phyloP scores from a whole-genome alignment of 2,113 vertebrate species.

The Alectura lathami region DNA sequence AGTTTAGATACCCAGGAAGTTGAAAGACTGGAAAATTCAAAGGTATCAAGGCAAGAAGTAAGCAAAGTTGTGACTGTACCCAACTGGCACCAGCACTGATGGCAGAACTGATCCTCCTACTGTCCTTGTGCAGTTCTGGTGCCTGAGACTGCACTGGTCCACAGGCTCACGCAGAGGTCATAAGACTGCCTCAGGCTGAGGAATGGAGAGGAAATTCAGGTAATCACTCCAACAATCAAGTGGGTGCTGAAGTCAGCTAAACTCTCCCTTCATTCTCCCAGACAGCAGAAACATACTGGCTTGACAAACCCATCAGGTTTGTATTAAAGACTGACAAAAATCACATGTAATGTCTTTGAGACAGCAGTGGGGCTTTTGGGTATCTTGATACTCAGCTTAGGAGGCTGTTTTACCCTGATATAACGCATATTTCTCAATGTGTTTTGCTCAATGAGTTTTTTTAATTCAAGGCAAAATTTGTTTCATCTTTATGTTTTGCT shows the following conservation, averaged over 20 bases:
- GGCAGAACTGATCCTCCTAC: rapidly evolving
- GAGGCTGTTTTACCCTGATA: background rate
- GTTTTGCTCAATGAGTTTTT: background rate
- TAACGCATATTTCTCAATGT: background rate
- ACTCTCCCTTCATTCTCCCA: background rate
- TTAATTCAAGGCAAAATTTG: background rate
- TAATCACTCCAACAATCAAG: rapidly evolving
- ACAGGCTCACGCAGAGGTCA: background rate
- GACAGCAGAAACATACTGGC: background rate
- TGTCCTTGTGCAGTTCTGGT: background rate
- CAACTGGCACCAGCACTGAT: background rate
- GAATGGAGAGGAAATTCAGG: background rate
- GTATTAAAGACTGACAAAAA: background rate
- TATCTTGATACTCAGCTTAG: background rate
- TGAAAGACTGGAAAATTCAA: background rate
- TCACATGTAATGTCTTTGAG: background rate
- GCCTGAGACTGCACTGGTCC: background rate
- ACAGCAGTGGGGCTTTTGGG: background rate
- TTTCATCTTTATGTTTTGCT: background rate
- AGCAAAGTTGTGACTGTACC: background rate
- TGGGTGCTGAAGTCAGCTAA: background rate
- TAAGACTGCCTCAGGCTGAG: background rate
- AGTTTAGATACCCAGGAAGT: background rate
- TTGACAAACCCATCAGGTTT: background rate
- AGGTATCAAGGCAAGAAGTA: background rate